Conservation (phyloP, 2,888 invertebrate genomes). For the Ryuthela nishihirai region DNA sequence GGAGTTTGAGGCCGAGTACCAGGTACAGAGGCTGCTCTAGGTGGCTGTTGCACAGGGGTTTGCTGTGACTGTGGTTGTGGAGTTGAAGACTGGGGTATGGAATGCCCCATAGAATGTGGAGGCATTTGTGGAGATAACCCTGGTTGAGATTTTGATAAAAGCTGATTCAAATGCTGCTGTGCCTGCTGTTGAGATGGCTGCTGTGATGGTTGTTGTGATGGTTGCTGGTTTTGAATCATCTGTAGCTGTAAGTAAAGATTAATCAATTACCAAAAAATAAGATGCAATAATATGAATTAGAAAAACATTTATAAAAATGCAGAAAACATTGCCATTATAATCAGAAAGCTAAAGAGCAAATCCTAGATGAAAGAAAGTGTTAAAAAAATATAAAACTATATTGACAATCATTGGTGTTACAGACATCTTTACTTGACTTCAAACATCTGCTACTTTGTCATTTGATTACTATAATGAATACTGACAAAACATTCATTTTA, state of each 20-base stretch:
- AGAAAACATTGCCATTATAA: too few species aligned
- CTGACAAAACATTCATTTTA: too few species aligned
- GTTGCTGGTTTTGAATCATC: constrained; percentile 11
- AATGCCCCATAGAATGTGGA: constrained; percentile 12
- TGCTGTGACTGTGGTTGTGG: constrained; percentile 41
- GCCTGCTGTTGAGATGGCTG: constrained; percentile 49
- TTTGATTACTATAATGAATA: too few species aligned
- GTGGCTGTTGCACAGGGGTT: constrained; percentile 37
- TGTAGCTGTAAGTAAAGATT: constrained; percentile 1
- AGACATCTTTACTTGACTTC: too few species aligned
- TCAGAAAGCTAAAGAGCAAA: too few species aligned
- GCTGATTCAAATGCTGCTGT: constrained; percentile 39
- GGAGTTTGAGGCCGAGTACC: constrained; percentile 39
- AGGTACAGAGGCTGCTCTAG: constrained; percentile 36
- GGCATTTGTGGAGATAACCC: constrained; percentile 27
- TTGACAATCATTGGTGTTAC: too few species aligned
- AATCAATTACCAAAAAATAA: constrained; percentile 8
- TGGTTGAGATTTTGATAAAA: constrained; percentile 15
- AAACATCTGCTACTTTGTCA: too few species aligned
- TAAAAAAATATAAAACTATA: too few species aligned
- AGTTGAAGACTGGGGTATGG: constrained; percentile 37
- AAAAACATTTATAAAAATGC: too few species aligned
- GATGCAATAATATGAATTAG: constrained; percentile 1
- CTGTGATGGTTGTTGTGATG: constrained; percentile 23
- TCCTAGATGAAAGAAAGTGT: too few species aligned